Evolutionary conservation across 1,140 invertebrate genomes (phyloP).

Genomic region (Musca domestica): DNA sequence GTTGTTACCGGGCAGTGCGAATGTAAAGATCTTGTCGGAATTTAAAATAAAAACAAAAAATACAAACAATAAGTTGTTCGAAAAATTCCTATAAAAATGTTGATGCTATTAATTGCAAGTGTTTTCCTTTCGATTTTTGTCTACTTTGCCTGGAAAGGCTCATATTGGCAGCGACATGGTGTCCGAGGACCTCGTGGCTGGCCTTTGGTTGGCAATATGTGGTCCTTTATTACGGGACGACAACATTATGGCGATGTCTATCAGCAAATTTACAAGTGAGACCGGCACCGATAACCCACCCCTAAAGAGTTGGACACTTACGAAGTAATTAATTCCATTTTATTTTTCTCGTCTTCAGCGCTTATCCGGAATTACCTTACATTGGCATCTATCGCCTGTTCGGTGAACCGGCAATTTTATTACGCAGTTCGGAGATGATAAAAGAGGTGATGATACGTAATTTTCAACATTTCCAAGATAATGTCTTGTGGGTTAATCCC

Average conservation of each 20-base stretch:
- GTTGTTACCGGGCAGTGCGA: too few relatives aligned
- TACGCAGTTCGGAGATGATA: constrained; percentile 29
- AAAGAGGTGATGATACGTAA: constrained; percentile 31
- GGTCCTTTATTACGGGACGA: constrained; percentile 24
- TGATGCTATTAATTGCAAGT: background rate
- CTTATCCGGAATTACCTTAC: constrained; percentile 28
- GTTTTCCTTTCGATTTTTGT: background rate
- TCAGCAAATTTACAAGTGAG: constrained; percentile 35
- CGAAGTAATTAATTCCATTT: background rate
- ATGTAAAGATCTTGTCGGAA: too few relatives aligned
- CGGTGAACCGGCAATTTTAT: constrained; percentile 38
- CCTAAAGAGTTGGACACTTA: background rate
- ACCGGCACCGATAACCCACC: background rate
- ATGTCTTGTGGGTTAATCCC: constrained; percentile 30
- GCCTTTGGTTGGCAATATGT: constrained; percentile 39
- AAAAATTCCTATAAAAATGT: background rate
- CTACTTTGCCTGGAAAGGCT: constrained; percentile 19
- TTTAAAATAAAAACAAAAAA: too few relatives aligned
- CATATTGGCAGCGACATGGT: constrained; percentile 31
- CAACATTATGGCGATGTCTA: constrained; percentile 39
- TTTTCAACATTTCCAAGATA: constrained; percentile 35
- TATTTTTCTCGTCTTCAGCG: constrained; percentile 19
- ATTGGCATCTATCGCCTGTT: constrained; percentile 41
- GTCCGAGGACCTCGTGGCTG: constrained; percentile 30
- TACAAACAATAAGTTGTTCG: too few relatives aligned